These are phyloP conservation scores for Steinernema scapterisci DNA, from an alignment of 2,888 invertebrate species.

Conservation along the genomic window DNA sequence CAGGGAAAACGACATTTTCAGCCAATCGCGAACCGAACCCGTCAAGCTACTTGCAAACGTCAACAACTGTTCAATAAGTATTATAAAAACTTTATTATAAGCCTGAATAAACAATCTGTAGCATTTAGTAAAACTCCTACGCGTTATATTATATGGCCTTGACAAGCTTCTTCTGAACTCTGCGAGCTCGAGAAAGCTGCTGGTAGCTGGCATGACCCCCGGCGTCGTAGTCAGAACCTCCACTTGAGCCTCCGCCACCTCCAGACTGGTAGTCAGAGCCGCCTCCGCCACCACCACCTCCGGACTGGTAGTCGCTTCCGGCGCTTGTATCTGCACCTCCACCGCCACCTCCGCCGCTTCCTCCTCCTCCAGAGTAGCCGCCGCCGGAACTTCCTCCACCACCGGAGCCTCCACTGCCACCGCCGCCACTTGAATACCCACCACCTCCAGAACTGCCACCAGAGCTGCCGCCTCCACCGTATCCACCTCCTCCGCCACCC, in stretches of 20 bases:
- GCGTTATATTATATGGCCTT: background rate
- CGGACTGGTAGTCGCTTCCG: conserved; percentile 22
- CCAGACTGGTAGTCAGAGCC: conserved; percentile 18
- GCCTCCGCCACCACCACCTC: background rate
- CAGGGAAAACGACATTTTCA: no score
- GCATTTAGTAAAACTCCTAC: background rate
- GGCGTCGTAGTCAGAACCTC: conserved; percentile 18
- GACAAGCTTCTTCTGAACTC: conserved; percentile 21
- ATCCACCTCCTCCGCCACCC: background rate
- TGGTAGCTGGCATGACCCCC: conserved; percentile 8
- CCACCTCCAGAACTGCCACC: background rate
- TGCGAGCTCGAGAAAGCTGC: background rate
- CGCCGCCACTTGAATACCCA: background rate
- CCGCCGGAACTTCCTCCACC: background rate
- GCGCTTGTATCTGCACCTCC: background rate
- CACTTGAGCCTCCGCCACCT: conserved; percentile 9
- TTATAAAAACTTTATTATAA: background rate
- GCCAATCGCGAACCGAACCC: no score
- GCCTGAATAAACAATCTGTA: conserved; percentile 21
- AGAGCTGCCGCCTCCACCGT: background rate
- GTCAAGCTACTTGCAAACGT: no score
- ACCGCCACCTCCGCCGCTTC: background rate
- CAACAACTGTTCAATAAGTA: background rate
- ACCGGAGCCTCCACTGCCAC: conserved; percentile 1
- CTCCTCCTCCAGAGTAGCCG: background rate